A percentile compares a stretch with the other conserved stretches of the same genome.
Evolutionary conservation across 2,797 vertebrate genomes (phyloP).

Genomic region (Lagocephalus sceleratus): DNA sequence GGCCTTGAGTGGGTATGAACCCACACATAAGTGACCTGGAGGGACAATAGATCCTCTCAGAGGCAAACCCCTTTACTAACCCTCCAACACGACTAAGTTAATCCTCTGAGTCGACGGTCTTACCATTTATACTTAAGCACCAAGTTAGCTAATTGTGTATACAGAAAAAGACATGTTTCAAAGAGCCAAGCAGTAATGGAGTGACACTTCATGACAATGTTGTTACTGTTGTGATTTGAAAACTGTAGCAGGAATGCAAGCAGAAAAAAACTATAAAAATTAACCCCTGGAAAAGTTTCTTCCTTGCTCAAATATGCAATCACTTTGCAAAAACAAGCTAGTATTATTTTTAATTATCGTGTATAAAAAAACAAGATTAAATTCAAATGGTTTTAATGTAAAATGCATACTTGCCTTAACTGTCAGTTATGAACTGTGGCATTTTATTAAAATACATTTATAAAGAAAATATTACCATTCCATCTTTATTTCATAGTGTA

Average conservation of each 20-base stretch:
- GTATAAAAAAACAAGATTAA: too few species aligned
- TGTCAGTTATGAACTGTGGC: not conserved
- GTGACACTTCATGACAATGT: slow-evolving; percentile 41
- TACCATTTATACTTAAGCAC: slow-evolving; percentile 58
- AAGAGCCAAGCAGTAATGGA: slow-evolving; percentile 42
- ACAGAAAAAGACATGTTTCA: slow-evolving; percentile 62
- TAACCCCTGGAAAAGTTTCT: slow-evolving; percentile 6
- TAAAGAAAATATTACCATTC: too few species aligned
- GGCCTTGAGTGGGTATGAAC: slow-evolving; percentile 69
- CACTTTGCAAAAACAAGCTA: not conserved
- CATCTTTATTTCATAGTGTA: too few species aligned
- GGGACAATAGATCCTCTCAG: slow-evolving; percentile 64
- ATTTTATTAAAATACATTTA: too few species aligned
- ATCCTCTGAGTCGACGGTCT: slow-evolving; percentile 64
- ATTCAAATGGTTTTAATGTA: not conserved
- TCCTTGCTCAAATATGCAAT: slow-evolving; percentile 11
- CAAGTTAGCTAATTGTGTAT: slow-evolving; percentile 59
- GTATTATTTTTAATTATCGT: not conserved
- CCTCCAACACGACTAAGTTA: slow-evolving; percentile 71
- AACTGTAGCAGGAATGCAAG: too few species aligned
- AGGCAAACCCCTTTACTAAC: slow-evolving; percentile 61
- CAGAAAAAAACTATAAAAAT: slow-evolving; percentile 39
- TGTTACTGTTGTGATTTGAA: slow-evolving; percentile 40
- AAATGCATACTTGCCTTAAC: slow-evolving; percentile 1
- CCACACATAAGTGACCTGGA: slow-evolving; percentile 67